phyloP scores from a whole-genome alignment of 2,113 vertebrate species.

The Myrmecobius fasciatus region DNA sequence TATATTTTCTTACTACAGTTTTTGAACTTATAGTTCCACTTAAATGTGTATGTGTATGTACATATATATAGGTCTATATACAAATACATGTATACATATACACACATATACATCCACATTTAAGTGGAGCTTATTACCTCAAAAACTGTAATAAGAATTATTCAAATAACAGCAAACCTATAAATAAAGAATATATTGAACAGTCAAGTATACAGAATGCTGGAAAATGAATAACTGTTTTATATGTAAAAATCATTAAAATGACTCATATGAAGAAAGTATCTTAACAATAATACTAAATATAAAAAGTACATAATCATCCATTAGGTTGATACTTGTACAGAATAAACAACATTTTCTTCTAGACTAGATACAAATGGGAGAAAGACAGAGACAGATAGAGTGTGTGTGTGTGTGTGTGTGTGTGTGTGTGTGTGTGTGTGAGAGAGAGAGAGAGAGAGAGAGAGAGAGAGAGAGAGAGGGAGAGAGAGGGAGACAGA shows the following conservation, averaged over 20 bases:
- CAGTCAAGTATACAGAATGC: neutral
- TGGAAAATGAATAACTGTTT: neutral
- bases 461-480: neutral
- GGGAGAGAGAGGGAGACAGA: neutral
- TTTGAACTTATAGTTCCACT: too few relatives aligned
- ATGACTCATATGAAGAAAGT: neutral
- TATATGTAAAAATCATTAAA: neutral
- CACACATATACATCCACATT: accelerated
- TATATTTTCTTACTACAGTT: too few relatives aligned
- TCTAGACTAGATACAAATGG: neutral
- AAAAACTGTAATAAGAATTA: neutral
- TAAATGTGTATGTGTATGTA: too few relatives aligned
- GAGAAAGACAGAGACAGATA: too few relatives aligned
- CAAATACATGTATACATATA: too few relatives aligned
- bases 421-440: too few relatives aligned
- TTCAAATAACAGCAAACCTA: neutral
- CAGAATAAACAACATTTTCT: too few relatives aligned
- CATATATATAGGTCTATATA: too few relatives aligned
- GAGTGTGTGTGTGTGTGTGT: too few relatives aligned
- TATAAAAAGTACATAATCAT: neutral
- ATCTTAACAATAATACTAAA: neutral
- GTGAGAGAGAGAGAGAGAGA: neutral
- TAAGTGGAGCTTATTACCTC: neutral
- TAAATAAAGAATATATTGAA: neutral
- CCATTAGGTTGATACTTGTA: neutral